phyloP scores from a whole-genome alignment of 2,888 invertebrate genomes.

The Hymenopus coronatus region DNA sequence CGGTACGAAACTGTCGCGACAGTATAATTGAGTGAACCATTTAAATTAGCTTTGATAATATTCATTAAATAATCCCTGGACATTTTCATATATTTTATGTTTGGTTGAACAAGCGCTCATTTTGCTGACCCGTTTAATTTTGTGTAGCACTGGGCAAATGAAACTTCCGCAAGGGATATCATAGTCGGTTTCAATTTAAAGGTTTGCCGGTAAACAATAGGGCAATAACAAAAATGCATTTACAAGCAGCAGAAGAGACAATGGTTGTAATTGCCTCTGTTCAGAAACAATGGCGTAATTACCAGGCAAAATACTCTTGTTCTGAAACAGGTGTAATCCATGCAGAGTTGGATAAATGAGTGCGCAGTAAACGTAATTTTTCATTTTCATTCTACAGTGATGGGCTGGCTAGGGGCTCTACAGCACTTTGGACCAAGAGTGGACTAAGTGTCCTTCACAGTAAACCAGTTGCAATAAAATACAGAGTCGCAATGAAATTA shows the following conservation, averaged over 20 bases:
- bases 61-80: too few species aligned
- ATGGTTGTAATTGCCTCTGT: background rate
- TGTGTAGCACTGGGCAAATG: too few species aligned
- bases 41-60: too few species aligned
- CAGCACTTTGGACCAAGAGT: too few species aligned
- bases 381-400: background rate
- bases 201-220: background rate
- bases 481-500: too few species aligned
- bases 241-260: background rate
- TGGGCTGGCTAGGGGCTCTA: background rate
- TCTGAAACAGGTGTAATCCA: background rate
- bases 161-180: background rate
- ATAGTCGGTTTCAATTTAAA: background rate
- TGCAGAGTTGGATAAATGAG: background rate
- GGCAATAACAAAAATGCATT: background rate
- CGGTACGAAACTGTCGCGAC: too few species aligned
- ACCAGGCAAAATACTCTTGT: background rate
- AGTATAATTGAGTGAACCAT: too few species aligned
- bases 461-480: too few species aligned
- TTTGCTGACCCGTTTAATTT: too few species aligned
- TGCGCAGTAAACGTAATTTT: background rate
- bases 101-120: too few species aligned
- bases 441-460: too few species aligned
- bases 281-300: background rate
- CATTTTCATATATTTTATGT: too few species aligned